Base-by-base conservation (phyloP, 2,797 vertebrate genomes). In the Gymnodraco acuticeps region DNA sequence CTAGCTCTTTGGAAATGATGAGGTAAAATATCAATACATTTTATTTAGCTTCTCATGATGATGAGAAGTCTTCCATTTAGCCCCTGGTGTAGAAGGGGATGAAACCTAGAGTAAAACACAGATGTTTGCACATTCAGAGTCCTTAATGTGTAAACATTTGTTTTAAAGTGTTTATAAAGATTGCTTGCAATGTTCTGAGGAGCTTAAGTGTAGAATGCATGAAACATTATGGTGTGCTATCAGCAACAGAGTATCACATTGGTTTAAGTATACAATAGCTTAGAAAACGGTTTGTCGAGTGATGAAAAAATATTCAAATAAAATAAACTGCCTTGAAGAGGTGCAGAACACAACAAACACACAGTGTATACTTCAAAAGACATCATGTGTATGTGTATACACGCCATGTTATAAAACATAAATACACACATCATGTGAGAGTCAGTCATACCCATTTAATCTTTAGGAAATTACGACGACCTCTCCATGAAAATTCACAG, bases 1-100 rank as follows among this genome's bases (percentile, higher is more conserved):
- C 9, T 13, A 20, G 16, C 66, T 71, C 51, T 54, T 19, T 70
- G 61, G 31, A 15, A 63, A 66, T 61, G 73, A 76, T 70, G 16
- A 64, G 45, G 33, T 27, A 54, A 73, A 80, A 75, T 63, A 72
- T 70, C 63, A 58, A 58, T 78, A 66, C 74, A 51, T 68, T 17
- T 42, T 64, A 61, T 10, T 73, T 61, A 20, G n/a, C 38, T 69
- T 68, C 17, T 64, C 6, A 2, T 53, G n/a, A 54, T 56, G 43
- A 73, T 72, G 20, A 77, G 20, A 77, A 38, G 47, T 42, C 12
- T 59, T 77, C 31, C 43, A 48, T 66, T 74, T 47, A 47, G 10
- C n/a, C 31, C 1, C 46, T 0, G 43, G 16, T 70, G 10, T 13
- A 64, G 59, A 48, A 41, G 51, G 41, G 55, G 27, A 65, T 69